Conservation (phyloP, 2,797 vertebrate species). For the Pangasius krempfi region DNA sequence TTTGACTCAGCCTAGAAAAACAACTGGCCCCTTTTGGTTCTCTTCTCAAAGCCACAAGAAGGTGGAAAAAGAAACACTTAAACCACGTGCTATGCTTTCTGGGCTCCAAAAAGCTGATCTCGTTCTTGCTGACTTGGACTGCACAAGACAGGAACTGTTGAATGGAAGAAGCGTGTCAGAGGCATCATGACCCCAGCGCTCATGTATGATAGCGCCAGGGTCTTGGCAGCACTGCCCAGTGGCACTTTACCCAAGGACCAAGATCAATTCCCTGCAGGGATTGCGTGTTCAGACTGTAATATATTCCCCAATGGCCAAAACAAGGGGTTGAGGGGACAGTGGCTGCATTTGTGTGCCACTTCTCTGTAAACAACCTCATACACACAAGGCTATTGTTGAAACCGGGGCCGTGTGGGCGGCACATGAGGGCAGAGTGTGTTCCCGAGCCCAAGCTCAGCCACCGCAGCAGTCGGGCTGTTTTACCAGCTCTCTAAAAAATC, state of each 20-base stretch:
- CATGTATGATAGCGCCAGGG: constrained; percentile 5
- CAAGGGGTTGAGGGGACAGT: constrained; percentile 43
- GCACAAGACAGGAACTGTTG: constrained; percentile 39
- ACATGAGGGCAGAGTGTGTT: constrained; percentile 42
- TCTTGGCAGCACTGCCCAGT: constrained; percentile 3
- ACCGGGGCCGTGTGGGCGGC: background rate
- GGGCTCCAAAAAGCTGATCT: constrained; percentile 6
- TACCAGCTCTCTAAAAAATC: constrained; percentile 14
- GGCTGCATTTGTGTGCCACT: constrained; percentile 42
- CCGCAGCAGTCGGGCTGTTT: constrained; percentile 1
- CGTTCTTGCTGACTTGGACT: constrained; percentile 15
- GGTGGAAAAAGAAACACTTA: constrained; percentile 21
- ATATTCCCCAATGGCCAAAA: background rate
- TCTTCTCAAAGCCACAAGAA: constrained; percentile 27
- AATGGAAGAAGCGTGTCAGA: constrained; percentile 27
- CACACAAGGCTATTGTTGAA: constrained; percentile 47
- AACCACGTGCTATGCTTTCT: background rate
- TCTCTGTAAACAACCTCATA: constrained; percentile 41
- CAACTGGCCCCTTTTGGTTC: constrained; percentile 36
- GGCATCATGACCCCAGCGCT: constrained; percentile 43
- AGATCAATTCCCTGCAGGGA: background rate
- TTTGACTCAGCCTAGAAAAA: constrained; percentile 34
- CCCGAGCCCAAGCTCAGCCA: background rate
- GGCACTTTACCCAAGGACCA: background rate
- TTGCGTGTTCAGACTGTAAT: constrained; percentile 6